These are phyloP conservation scores for Belgica antarctica DNA, from an alignment of 2,888 invertebrate genomes.

Conservation along the genomic window DNA sequence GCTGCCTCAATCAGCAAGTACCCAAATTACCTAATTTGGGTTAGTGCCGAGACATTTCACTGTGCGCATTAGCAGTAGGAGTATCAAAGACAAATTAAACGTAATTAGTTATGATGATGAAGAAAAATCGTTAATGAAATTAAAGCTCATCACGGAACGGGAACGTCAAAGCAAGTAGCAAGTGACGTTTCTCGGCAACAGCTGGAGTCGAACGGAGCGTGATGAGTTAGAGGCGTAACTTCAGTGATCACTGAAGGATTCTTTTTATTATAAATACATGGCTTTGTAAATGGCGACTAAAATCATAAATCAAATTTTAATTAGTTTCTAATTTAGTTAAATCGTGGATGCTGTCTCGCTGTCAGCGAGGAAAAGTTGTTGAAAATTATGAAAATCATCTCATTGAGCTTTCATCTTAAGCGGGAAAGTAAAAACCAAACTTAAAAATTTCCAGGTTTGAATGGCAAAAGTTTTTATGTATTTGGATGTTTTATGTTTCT, in stretches of 20 bases:
- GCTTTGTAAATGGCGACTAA: background rate
- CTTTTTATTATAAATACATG: background rate
- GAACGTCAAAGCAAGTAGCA: too few relatives aligned
- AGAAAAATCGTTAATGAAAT: constrained; percentile 16
- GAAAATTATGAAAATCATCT: background rate
- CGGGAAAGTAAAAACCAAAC: background rate
- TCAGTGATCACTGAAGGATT: background rate
- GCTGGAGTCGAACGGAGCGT: constrained; percentile 1
- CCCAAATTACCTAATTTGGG: too few relatives aligned
- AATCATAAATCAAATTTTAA: constrained; percentile 42
- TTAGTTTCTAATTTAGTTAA: constrained; percentile 40
- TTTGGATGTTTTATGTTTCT: constrained; percentile 8
- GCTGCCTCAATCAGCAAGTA: too few relatives aligned
- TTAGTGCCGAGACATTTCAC: background rate
- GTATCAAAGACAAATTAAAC: constrained; percentile 37
- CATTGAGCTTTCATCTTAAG: background rate
- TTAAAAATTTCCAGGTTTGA: background rate
- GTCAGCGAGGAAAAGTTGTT: background rate
- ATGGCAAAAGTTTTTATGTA: background rate
- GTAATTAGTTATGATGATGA: constrained; percentile 36
- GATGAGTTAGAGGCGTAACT: constrained; percentile 33
- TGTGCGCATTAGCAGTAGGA: background rate
- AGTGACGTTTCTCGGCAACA: background rate
- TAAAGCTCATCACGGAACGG: constrained; percentile 38
- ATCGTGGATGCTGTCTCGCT: background rate